These are phyloP conservation scores for Tipula vernalis DNA, from an alignment of 2,888 invertebrate genomes.

Conservation along the genomic window DNA sequence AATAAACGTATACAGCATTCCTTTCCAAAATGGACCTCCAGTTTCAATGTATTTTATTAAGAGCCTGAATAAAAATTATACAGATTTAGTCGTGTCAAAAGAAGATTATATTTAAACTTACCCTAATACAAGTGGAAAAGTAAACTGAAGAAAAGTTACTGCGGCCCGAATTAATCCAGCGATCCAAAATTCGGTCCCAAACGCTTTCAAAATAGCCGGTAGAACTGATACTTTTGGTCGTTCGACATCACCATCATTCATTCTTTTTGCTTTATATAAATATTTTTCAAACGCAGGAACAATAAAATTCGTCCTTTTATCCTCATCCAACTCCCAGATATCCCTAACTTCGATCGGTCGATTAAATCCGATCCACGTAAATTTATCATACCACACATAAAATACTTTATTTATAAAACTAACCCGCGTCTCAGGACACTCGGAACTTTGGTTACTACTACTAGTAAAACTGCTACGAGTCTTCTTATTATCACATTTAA, in stretches of 20 bases:
- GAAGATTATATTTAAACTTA: neutral
- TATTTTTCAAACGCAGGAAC: slow-evolving; percentile 32
- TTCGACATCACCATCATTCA: slow-evolving; percentile 18
- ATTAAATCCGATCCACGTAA: slow-evolving; percentile 39
- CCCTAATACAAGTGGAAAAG: slow-evolving; percentile 17
- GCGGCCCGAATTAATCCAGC: slow-evolving; percentile 8
- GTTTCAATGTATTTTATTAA: slow-evolving; percentile 17
- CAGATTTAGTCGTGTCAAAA: neutral
- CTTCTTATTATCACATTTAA: neutral
- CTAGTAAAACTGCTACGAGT: neutral
- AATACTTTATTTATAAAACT: slow-evolving; percentile 19
- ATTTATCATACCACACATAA: slow-evolving; percentile 43
- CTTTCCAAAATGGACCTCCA: slow-evolving; percentile 34
- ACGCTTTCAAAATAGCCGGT: slow-evolving; percentile 14
- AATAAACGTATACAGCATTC: slow-evolving; percentile 37
- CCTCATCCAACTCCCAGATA: slow-evolving; percentile 41
- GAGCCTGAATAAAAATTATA: neutral
- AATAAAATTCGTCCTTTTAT: slow-evolving; percentile 29
- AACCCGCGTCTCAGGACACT: slow-evolving; percentile 41
- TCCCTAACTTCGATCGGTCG: slow-evolving; percentile 38
- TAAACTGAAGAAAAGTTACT: neutral
- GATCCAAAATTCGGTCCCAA: slow-evolving; percentile 15
- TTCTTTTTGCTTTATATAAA: slow-evolving; percentile 26
- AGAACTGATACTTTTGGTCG: neutral
- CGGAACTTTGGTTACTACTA: slow-evolving; percentile 27